A percentile compares a stretch with the other conserved stretches of the same genome.
Conservation (phyloP, 2,797 vertebrate genomes). For the Argentina silus region DNA sequence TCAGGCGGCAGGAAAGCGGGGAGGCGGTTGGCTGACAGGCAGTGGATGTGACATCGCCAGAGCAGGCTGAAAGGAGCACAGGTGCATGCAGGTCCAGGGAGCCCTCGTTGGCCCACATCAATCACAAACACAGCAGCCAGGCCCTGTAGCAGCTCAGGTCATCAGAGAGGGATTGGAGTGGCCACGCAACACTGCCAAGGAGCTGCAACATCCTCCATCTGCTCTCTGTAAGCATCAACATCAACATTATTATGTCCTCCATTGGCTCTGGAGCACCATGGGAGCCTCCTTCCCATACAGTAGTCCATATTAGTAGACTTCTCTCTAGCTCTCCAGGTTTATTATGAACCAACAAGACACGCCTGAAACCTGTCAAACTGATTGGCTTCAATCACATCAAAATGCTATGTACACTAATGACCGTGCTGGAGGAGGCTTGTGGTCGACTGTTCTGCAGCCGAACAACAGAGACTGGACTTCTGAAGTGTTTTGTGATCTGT, state of each 20-base stretch:
- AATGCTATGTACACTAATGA: too few species aligned
- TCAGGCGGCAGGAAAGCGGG: conserved; percentile 53
- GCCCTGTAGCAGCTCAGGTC: conserved; percentile 8
- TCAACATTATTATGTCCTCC: conserved; percentile 25
- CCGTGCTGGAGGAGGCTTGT: too few species aligned
- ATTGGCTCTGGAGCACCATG: conserved; percentile 18
- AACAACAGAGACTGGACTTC: background rate
- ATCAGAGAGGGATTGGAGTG: conserved; percentile 15
- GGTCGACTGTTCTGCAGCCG: too few species aligned
- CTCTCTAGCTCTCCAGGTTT: background rate
- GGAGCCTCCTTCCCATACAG: background rate
- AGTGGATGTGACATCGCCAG: conserved; percentile 50
- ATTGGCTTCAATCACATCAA: too few species aligned
- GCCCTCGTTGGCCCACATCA: conserved; percentile 33
- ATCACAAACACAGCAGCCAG: conserved; percentile 14
- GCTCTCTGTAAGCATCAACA: conserved; percentile 24
- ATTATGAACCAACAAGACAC: background rate
- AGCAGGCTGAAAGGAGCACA: conserved; percentile 54
- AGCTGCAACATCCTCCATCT: conserved; percentile 16
- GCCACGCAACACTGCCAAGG: background rate
- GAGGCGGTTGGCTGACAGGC: conserved; percentile 48
- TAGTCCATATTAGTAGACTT: background rate
- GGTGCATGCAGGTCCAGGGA: conserved; percentile 57
- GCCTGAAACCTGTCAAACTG: too few species aligned
- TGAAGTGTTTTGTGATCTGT: background rate